phyloP scores from a whole-genome alignment of 2,113 vertebrate genomes.

The Empidonax alnorum region DNA sequence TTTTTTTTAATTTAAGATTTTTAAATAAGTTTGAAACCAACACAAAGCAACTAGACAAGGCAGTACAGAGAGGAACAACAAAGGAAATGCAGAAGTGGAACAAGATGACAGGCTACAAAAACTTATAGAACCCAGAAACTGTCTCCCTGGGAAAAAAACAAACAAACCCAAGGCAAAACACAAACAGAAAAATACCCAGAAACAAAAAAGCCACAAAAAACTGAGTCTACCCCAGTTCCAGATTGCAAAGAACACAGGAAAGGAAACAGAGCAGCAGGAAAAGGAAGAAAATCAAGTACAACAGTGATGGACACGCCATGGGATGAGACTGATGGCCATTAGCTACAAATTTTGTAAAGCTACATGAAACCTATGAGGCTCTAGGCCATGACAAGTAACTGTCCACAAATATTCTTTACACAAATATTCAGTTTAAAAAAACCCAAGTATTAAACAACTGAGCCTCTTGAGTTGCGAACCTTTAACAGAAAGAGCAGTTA shows the following conservation, averaged over 20 bases:
- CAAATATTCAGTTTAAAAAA: not conserved
- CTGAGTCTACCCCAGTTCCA: not conserved
- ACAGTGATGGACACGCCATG: not conserved
- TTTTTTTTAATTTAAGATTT: not conserved
- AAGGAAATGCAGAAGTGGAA: not conserved
- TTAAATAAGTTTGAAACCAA: not conserved
- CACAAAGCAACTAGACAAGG: not conserved
- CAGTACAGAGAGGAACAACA: not conserved
- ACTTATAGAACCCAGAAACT: not conserved
- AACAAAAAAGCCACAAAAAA: not conserved
- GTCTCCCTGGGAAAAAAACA: not conserved
- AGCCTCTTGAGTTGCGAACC: not conserved
- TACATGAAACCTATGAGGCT: not conserved
- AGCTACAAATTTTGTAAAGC: not conserved
- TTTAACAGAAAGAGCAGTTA: not conserved
- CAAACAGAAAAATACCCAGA: not conserved
- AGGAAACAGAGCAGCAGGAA: not conserved
- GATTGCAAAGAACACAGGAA: not conserved
- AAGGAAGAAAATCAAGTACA: not conserved
- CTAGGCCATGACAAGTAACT: not conserved
- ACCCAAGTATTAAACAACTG: not conserved
- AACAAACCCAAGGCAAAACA: not conserved
- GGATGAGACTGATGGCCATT: not conserved
- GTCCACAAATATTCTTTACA: not conserved
- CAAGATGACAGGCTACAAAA: not conserved